Conservation (phyloP, 2,797 vertebrate genomes). For the Pangasius mekongensis region DNA sequence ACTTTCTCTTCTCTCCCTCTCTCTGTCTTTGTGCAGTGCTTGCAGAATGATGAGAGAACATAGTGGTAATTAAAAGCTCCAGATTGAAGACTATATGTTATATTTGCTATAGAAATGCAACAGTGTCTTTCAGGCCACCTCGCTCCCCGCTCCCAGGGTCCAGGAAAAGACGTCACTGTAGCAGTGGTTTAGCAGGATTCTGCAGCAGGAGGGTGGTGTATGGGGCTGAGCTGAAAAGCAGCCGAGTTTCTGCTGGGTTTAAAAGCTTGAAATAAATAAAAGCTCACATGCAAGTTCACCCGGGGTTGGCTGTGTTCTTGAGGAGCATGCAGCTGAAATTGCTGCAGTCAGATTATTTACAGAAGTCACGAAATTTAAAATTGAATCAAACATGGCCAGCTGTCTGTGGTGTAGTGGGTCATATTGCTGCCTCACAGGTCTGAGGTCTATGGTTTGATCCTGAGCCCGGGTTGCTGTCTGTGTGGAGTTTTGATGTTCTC, state of each 20-base stretch:
- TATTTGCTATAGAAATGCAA: slow-evolving; percentile 1
- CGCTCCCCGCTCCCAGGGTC: not conserved
- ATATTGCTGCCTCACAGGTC: not conserved
- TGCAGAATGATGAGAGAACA: slow-evolving; percentile 15
- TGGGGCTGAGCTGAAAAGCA: not conserved
- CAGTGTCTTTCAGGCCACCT: slow-evolving; percentile 7
- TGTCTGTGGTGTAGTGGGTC: not conserved
- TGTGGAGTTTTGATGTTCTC: not conserved
- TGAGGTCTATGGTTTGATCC: too few species aligned
- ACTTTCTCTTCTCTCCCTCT: not conserved
- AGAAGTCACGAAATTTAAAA: not conserved
- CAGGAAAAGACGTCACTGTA: not conserved
- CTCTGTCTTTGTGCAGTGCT: not conserved
- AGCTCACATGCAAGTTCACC: not conserved
- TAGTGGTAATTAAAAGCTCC: slow-evolving; percentile 30
- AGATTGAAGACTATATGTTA: slow-evolving; percentile 2
- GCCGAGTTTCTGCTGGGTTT: not conserved
- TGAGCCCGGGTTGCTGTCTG: not conserved
- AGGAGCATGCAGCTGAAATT: not conserved
- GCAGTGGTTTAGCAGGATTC: not conserved
- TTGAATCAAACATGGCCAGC: not conserved
- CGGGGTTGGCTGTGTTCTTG: not conserved
- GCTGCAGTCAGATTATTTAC: not conserved
- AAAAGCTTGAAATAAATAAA: not conserved
- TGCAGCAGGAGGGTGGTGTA: not conserved